Base-by-base conservation (phyloP, 2,888 invertebrate genomes). In the Zonitis immaculata region DNA sequence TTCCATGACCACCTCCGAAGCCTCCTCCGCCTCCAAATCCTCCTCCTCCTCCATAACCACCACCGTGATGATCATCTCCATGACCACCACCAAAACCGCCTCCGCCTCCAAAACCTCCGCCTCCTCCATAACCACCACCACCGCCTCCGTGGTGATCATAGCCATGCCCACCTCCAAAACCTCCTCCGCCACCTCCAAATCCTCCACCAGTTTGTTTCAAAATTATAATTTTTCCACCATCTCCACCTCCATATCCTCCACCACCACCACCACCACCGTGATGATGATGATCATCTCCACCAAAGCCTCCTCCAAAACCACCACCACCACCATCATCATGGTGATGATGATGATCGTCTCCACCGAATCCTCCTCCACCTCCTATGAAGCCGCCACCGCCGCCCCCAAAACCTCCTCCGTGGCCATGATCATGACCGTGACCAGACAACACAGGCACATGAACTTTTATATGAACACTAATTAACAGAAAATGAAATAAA, bases 391-490 rank as follows among this genome's bases (percentile, higher is more conserved):
- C 35, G 1, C 35, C 16, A 16, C 22, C 22, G 5, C 16, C 35
- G 2, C 16, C 35, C 7, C 32, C 32, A 7, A 32, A 32, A 16
- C 35, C 35, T 8, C 18, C 53, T 75, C 77, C 8, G 68, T 69
- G 54, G 49, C 58, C 32, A 48, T 45, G 18, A 14, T 69, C 66
- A 20, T 69, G 65, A 71, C 69, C 53, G 20, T 47, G 46, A 6
- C 52, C 52, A 18, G 42, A 1, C 12, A 47, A 35, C 26, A 52
- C 52, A 14, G 56, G 56, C 3, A 56, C 47, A 30, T 56, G 56
- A 7, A 56, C 42, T 26, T 46, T 52, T 42, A 56, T 56, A 22
- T 56, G 56, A 3, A 56, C 56, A 43, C 56, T 56, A 20, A 20
- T 30, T 16, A 12, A 11, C 20, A 35, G n/a, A n/a, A n/a, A n/a